Evolutionary conservation across 2,888 invertebrate species (phyloP).

Genomic region (Tachina grossa): DNA sequence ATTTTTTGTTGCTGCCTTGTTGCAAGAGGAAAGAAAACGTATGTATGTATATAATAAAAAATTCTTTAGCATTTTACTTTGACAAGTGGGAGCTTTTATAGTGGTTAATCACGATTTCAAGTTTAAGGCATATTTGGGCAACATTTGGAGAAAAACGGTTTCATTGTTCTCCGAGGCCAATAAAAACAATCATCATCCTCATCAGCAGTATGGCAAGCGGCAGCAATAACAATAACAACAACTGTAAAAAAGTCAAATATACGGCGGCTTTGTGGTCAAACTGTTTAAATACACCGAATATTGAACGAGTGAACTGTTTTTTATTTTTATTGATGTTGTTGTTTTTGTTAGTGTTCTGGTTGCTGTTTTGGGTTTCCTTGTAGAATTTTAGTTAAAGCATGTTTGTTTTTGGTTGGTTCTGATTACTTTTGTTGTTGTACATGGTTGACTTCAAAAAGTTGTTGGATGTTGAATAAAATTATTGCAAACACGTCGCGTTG

Average conservation of each 20-base stretch:
- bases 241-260: slow-evolving; percentile 27
- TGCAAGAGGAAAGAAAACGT: slow-evolving; percentile 68
- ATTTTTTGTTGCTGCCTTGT: slow-evolving; percentile 10
- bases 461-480: slow-evolving; percentile 79
- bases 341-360: not conserved
- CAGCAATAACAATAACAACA: slow-evolving; percentile 47
- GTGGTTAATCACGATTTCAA: slow-evolving; percentile 71
- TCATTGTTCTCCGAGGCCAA: slow-evolving; percentile 78
- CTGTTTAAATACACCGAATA: slow-evolving; percentile 55
- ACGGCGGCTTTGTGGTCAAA: slow-evolving; percentile 61
- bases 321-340: slow-evolving; percentile 37
- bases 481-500: slow-evolving; percentile 82
- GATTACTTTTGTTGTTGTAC: slow-evolving; percentile 55
- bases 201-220: slow-evolving; percentile 56
- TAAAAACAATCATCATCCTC: slow-evolving; percentile 69
- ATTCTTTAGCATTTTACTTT: slow-evolving; percentile 76
- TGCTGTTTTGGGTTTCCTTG: slow-evolving; percentile 20
- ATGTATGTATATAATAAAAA: slow-evolving; percentile 58
- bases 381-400: slow-evolving; percentile 54
- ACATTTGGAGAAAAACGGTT: slow-evolving; percentile 78
- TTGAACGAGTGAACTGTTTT: slow-evolving; percentile 62
- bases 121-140: slow-evolving; percentile 72
- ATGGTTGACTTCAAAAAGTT: slow-evolving; percentile 67
- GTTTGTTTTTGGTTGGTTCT: slow-evolving; percentile 53
- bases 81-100: slow-evolving; percentile 76